Conservation (phyloP, 2,797 vertebrate species). For the Columba guinea region DNA sequence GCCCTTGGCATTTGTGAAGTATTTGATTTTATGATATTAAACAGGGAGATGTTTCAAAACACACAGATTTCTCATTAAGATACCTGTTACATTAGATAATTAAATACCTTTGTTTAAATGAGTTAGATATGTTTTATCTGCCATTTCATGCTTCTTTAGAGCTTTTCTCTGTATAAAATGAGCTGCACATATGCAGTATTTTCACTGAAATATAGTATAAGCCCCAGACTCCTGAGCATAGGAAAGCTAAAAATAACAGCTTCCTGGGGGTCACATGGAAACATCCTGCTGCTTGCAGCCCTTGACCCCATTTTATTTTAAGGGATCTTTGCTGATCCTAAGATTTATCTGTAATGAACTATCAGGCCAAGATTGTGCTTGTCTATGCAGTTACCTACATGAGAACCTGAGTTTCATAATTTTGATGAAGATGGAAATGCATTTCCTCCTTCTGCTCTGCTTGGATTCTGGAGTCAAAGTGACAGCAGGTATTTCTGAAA, state of each 20-base stretch:
- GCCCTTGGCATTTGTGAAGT: not conserved
- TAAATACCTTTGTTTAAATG: not conserved
- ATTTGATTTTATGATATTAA: not conserved
- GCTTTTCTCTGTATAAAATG: not conserved
- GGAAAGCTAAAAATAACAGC: not conserved
- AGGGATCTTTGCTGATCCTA: not conserved
- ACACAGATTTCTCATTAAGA: not conserved
- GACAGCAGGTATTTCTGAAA: not conserved
- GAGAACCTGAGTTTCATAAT: not conserved
- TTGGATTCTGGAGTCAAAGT: not conserved
- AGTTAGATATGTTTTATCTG: not conserved
- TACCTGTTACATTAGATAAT: not conserved
- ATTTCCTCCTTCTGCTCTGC: not conserved
- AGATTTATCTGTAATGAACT: not conserved
- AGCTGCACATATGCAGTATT: not conserved
- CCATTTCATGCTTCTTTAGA: not conserved
- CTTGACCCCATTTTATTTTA: fast-evolving
- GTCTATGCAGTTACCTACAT: not conserved
- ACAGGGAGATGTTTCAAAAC: not conserved
- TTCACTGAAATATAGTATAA: not conserved
- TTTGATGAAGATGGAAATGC: not conserved
- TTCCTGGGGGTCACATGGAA: not conserved
- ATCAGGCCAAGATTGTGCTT: not conserved
- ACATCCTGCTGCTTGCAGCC: not conserved
- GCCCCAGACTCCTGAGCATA: not conserved